Conservation (phyloP, 2,888 invertebrate genomes). For the Euclidia mi region DNA sequence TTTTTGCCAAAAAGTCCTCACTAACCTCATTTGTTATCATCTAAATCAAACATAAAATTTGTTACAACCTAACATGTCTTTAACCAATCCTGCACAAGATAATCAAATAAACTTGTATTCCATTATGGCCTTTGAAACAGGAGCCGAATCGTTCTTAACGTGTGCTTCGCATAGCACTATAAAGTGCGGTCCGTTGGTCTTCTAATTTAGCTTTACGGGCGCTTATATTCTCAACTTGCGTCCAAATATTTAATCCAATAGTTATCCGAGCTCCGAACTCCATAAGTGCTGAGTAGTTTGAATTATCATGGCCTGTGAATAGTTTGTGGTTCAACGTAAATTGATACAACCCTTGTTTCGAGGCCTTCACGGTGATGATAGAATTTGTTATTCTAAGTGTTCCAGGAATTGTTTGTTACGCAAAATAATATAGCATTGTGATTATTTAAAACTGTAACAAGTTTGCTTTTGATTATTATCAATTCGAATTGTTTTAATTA, state of each 20-base stretch:
- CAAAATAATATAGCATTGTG: background rate
- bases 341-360: background rate
- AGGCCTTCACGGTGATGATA: background rate
- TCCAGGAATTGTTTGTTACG: background rate
- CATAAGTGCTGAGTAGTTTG: slow-evolving; percentile 28
- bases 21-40: too few relatives aligned
- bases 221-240: slow-evolving; percentile 60
- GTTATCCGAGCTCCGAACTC: slow-evolving; percentile 30
- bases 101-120: slow-evolving; percentile 33
- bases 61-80: background rate
- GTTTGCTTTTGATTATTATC: too few relatives aligned
- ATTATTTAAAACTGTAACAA: background rate
- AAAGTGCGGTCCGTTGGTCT: slow-evolving; percentile 64
- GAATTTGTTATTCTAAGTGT: background rate
- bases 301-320: slow-evolving; percentile 13
- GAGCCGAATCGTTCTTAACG: slow-evolving; percentile 36
- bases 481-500: too few relatives aligned
- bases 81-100: slow-evolving; percentile 26
- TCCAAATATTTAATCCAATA: slow-evolving; percentile 60
- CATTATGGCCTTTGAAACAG: slow-evolving; percentile 32
- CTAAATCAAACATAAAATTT: too few relatives aligned
- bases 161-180: slow-evolving; percentile 57
- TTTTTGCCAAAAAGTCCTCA: too few relatives aligned
- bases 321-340: slow-evolving; percentile 5
- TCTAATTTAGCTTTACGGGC: slow-evolving; percentile 65